Evolutionary conservation across 2,888 invertebrate genomes (phyloP).

Genomic region (Resseliella maxima): DNA sequence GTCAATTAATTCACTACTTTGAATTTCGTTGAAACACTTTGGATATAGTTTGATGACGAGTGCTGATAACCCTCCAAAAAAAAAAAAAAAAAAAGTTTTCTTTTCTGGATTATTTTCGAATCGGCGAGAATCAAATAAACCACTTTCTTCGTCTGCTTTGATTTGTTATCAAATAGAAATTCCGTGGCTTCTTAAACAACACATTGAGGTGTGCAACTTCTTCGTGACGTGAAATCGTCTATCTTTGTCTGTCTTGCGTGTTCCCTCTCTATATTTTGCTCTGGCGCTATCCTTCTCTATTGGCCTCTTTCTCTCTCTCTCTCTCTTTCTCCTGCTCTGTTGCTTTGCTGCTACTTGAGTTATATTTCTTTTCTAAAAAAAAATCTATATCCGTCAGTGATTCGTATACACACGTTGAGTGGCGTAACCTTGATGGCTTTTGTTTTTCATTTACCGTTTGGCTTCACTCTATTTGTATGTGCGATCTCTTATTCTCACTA

Average conservation of each 20-base stretch:
- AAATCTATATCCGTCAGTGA: constrained; percentile 25
- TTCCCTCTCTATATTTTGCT: no score
- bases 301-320: no score
- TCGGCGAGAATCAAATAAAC: no score
- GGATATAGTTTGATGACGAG: no score
- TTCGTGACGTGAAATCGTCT: no score
- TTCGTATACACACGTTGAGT: constrained; percentile 15
- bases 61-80: no score
- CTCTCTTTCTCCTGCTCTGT: not conserved
- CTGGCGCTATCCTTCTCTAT: no score
- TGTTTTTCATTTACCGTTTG: constrained; percentile 8
- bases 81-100: no score
- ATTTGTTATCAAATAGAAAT: not conserved
- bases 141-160: not conserved
- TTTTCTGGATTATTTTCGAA: no score
- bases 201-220: no score
- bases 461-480: not conserved
- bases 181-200: not conserved
- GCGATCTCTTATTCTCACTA: not conserved
- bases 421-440: constrained; percentile 36
- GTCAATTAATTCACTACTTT: not conserved
- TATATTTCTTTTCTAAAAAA: not conserved
- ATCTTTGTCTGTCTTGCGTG: no score
- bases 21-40: not conserved
- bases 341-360: constrained; percentile 13